phyloP scores from a whole-genome alignment of 2,888 invertebrate genomes.

The Diachrysia chrysitis region DNA sequence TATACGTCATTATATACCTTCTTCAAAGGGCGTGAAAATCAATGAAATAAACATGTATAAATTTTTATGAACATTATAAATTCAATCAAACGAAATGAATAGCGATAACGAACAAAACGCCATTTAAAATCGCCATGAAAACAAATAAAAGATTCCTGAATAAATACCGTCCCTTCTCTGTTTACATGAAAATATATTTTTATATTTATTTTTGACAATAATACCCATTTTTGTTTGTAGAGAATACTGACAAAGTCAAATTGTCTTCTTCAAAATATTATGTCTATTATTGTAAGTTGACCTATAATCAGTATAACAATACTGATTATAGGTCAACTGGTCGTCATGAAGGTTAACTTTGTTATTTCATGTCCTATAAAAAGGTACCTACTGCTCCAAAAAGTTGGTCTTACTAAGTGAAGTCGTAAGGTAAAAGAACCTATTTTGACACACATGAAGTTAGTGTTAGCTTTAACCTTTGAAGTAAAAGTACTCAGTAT shows the following conservation, averaged over 20 bases:
- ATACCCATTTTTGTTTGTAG: neutral
- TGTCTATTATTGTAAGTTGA: too few species aligned
- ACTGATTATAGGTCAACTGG: too few species aligned
- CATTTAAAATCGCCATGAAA: neutral
- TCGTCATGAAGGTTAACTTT: neutral
- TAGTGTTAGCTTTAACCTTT: too few species aligned
- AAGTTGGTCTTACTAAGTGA: too few species aligned
- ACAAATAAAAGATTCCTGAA: neutral
- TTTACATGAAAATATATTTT: neutral
- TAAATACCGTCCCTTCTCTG: slow-evolving; percentile 1
- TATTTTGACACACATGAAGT: too few species aligned
- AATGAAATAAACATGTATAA: neutral
- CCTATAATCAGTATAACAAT: too few species aligned
- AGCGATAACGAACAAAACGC: neutral
- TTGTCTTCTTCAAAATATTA: neutral
- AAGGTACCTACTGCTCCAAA: neutral
- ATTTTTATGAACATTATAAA: slow-evolving; percentile 1
- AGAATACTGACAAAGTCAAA: neutral
- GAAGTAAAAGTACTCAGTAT: too few species aligned
- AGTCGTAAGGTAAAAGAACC: too few species aligned
- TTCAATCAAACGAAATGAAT: neutral
- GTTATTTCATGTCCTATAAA: neutral
- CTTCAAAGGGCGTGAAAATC: too few species aligned
- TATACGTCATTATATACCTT: too few species aligned
- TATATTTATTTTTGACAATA: slow-evolving; percentile 1